Conservation (phyloP, 1,140 invertebrate genomes). For the Drosophila hydei region DNA sequence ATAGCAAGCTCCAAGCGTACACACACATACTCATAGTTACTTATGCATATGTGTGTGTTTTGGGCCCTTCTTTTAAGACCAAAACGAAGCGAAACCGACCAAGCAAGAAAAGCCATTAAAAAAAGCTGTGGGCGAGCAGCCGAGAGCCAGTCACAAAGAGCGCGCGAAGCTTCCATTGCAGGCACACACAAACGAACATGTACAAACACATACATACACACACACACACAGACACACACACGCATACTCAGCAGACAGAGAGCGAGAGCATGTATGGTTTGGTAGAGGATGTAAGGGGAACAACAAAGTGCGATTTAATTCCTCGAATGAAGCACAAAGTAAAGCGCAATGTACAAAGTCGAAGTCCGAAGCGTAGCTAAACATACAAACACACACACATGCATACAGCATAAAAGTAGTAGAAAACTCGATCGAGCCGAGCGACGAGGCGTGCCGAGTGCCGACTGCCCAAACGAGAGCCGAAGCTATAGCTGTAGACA, state of each 20-base stretch:
- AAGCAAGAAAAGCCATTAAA: conserved; percentile 71
- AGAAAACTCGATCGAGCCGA: conserved; percentile 65
- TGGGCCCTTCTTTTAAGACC: conserved; percentile 75
- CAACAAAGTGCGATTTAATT: conserved; percentile 76
- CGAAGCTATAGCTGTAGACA: conserved; percentile 26
- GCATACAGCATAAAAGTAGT: conserved; percentile 42
- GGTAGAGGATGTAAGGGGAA: background rate
- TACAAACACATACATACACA: background rate
- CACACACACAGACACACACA: background rate
- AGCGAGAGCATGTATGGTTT: conserved; percentile 14
- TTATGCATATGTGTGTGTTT: conserved; percentile 23
- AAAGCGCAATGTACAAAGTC: conserved; percentile 80
- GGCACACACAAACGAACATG: conserved; percentile 6
- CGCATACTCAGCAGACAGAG: conserved; percentile 16
- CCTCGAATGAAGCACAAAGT: conserved; percentile 72
- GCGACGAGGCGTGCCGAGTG: conserved; percentile 24
- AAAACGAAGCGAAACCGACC: conserved; percentile 65
- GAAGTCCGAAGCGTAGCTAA: conserved; percentile 45
- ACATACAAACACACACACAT: conserved; percentile 5
- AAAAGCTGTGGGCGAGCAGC: conserved; percentile 53
- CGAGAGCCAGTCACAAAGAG: conserved; percentile 27
- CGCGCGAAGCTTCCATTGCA: conserved; percentile 18
- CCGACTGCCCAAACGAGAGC: conserved; percentile 32
- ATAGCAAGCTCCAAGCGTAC: conserved; percentile 19
- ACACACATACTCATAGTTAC: conserved; percentile 18